A percentile compares a stretch with the other conserved stretches of the same genome.
Evolutionary conservation across 2,113 vertebrate genomes (phyloP).

Genomic region (Aleadryas rufinucha): DNA sequence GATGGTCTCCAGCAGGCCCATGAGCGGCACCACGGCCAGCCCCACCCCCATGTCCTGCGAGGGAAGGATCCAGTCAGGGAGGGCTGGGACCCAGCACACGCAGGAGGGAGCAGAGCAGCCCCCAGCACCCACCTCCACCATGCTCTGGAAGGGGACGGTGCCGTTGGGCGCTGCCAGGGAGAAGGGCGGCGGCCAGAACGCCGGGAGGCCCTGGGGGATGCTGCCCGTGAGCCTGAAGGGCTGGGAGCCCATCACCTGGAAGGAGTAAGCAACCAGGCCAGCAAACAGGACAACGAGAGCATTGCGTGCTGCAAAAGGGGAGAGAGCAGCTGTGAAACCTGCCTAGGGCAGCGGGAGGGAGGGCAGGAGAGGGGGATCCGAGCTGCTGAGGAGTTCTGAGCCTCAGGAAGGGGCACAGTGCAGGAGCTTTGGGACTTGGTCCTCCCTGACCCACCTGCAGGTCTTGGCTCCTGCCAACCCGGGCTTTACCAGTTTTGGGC

Average conservation of each 20-base stretch:
- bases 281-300: slow-evolving; percentile 88
- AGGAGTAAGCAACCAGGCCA: slow-evolving; percentile 84
- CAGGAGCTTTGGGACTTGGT: neutral
- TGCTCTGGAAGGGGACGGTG: slow-evolving; percentile 79
- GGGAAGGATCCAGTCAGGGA: neutral
- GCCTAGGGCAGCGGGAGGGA: rapidly evolving
- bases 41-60: slow-evolving; percentile 85
- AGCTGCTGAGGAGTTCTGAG: neutral
- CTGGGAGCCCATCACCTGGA: slow-evolving; percentile 73
- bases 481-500: neutral
- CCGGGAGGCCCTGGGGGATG: slow-evolving; percentile 80
- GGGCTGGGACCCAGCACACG: rapidly evolving
- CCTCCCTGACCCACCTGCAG: neutral
- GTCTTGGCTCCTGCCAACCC: neutral
- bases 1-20: slow-evolving; percentile 92
- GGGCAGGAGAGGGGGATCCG: rapidly evolving
- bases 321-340: neutral
- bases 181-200: slow-evolving; percentile 74
- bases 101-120: neutral
- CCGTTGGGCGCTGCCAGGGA: slow-evolving; percentile 76
- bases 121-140: slow-evolving; percentile 74
- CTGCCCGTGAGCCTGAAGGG: slow-evolving; percentile 85
- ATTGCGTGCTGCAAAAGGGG: slow-evolving; percentile 71
- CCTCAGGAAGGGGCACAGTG: neutral
- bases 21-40: slow-evolving; percentile 87